These are phyloP conservation scores for Ganaspis brasiliensis DNA, from an alignment of 2,888 invertebrate species.

Conservation along the genomic window DNA sequence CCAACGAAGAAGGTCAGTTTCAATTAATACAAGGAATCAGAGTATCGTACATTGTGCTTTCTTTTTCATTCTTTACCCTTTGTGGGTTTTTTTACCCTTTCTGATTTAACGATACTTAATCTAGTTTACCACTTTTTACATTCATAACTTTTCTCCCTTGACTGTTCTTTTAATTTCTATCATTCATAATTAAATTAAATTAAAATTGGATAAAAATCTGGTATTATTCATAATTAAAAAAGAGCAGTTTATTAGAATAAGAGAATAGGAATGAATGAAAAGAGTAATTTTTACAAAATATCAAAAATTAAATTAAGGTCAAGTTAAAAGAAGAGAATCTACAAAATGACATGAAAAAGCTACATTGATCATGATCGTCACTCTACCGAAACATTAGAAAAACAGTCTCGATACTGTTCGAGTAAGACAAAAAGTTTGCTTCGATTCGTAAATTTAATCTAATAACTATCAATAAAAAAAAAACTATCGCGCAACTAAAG, in stretches of 20 bases:
- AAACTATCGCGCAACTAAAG: constrained; percentile 39
- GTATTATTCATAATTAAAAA: too few relatives aligned
- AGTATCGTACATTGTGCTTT: not conserved
- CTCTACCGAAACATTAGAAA: constrained; percentile 69
- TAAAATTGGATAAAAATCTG: too few relatives aligned
- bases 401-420: constrained; percentile 56
- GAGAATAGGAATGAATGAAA: too few relatives aligned
- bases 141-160: too few relatives aligned
- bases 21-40: not conserved
- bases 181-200: too few relatives aligned
- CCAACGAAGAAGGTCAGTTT: not conserved
- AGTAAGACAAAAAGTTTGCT: constrained; percentile 48
- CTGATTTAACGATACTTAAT: too few relatives aligned
- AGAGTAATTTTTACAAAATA: not conserved
- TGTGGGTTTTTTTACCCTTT: not conserved
- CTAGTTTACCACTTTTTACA: too few relatives aligned
- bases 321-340: constrained; percentile 61
- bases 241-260: too few relatives aligned
- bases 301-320: constrained; percentile 45
- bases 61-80: not conserved
- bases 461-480: constrained; percentile 2
- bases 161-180: too few relatives aligned
- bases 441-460: constrained; percentile 25
- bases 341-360: constrained; percentile 69
- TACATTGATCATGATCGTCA: constrained; percentile 64